A percentile compares a stretch with the other conserved stretches of the same genome.
These are phyloP conservation scores for Xerus rutilus DNA, from an alignment of 2,797 vertebrate genomes.

Conservation along the genomic window DNA sequence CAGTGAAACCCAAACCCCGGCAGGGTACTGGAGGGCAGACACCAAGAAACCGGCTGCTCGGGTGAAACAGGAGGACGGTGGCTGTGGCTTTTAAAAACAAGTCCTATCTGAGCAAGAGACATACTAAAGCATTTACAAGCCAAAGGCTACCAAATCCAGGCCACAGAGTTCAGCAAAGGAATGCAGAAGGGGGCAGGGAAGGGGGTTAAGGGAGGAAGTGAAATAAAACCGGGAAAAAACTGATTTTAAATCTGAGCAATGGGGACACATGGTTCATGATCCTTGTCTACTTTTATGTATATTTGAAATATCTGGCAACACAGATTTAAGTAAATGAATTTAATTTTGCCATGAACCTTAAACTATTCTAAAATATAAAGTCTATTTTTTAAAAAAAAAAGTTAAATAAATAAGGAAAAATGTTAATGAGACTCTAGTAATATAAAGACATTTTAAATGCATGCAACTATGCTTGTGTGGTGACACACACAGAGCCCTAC, in stretches of 20 bases:
- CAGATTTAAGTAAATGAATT: neutral
- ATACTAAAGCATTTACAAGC: neutral
- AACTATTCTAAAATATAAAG: neutral
- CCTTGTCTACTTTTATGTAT: neutral
- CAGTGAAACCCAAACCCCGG: rapidly evolving
- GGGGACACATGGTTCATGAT: rapidly evolving
- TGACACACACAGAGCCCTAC: rapidly evolving
- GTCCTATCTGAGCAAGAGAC: neutral
- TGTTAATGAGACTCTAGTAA: neutral
- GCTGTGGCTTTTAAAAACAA: no score
- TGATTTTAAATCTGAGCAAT: neutral
- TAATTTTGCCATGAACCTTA: neutral
- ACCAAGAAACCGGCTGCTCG: neutral
- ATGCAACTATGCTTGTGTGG: rapidly evolving
- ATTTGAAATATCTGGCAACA: neutral
- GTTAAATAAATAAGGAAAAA: neutral
- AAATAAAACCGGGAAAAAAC: neutral
- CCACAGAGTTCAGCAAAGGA: neutral
- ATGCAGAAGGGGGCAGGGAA: neutral
- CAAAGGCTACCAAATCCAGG: neutral
- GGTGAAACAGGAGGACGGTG: rapidly evolving
- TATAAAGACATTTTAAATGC: neutral
- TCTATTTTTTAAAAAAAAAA: neutral
- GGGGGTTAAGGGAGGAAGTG: neutral
- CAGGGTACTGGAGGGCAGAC: rapidly evolving